These are phyloP conservation scores for Eupsittula cactorum DNA, from an alignment of 2,113 vertebrate species.

Conservation along the genomic window DNA sequence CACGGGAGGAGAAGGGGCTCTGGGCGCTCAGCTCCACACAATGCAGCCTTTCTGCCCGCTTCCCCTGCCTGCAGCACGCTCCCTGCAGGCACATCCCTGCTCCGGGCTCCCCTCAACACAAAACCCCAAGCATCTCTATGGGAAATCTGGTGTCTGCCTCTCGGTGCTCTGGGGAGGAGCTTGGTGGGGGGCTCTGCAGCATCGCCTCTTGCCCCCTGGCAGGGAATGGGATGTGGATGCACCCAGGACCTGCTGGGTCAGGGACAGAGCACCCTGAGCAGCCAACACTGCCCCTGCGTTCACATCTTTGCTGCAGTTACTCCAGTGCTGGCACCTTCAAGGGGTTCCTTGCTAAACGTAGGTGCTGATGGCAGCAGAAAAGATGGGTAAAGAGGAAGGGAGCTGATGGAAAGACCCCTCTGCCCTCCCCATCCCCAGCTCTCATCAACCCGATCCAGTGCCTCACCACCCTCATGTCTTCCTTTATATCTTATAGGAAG, in stretches of 20 bases:
- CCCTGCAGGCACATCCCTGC: background rate
- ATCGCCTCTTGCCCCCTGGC: background rate
- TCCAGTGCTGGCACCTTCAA: rapidly evolving
- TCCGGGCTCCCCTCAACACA: background rate
- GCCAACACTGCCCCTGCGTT: background rate
- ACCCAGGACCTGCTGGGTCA: background rate
- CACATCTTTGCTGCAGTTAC: background rate
- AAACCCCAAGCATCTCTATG: rapidly evolving
- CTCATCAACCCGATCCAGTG: background rate
- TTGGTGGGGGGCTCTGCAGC: background rate
- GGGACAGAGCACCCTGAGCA: background rate
- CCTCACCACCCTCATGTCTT: background rate
- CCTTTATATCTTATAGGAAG: background rate
- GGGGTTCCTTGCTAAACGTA: background rate
- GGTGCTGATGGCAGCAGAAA: background rate
- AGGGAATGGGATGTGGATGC: rapidly evolving
- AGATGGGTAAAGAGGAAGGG: background rate
- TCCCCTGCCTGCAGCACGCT: background rate
- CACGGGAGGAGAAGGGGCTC: background rate
- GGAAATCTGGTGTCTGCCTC: background rate
- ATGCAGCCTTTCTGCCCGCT: background rate
- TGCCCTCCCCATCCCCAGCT: background rate
- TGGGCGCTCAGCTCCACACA: background rate
- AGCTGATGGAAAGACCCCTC: background rate
- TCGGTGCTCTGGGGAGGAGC: background rate